Evolutionary conservation across 1,140 invertebrate species (phyloP), one percentile per base, ranked within the genome.

Genomic region (Drosophila mojavensis): DNA sequence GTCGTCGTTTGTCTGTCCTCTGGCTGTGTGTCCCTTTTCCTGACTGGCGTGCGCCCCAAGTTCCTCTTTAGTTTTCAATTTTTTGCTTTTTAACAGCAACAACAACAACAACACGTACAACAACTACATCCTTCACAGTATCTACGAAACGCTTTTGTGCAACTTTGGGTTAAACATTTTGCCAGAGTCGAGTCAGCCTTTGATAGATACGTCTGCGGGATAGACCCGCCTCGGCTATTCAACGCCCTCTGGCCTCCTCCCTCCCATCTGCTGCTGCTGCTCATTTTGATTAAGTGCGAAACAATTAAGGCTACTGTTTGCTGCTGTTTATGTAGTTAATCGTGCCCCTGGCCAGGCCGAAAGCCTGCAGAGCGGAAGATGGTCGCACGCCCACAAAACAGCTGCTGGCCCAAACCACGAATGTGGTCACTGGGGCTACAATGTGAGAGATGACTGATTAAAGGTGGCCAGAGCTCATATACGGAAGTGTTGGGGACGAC

Each of bases 31-130:
- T 68, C 81, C 84, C 60, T 66, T 74, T 69, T 76, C 24, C 59
- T 62, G 78, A 80, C 73, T 78, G 80, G 84, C 84, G 84, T 88
- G 84, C 84, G 84, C 80, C 84, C 84, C 84, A 88, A 88, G 84
- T 88, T 88, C 77, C 84, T 88, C 84, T 88, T 88, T 88, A 88
- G 84, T 88, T 88, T 88, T 89, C 84, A 89, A 89, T 88, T 88
- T 89, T 88, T 88, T 89, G 84, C 85, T 69, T 82, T 89, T 80
- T 72, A 43, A 70, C 67, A 70, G 48, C 36, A 62, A 33, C 36
- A 75, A 51, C 62, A 75, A 51, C 62, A 75, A 53, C 60, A 75
- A 50, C 70, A 59, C 45, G 30, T 71, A 50, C 65, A 69, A 53
- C 66, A 60, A 66, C 65, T 30, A 60, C 58, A 65, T 39, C 62